Conservation (phyloP, 2,113 vertebrate genomes). For the Tupaia chinensis region DNA sequence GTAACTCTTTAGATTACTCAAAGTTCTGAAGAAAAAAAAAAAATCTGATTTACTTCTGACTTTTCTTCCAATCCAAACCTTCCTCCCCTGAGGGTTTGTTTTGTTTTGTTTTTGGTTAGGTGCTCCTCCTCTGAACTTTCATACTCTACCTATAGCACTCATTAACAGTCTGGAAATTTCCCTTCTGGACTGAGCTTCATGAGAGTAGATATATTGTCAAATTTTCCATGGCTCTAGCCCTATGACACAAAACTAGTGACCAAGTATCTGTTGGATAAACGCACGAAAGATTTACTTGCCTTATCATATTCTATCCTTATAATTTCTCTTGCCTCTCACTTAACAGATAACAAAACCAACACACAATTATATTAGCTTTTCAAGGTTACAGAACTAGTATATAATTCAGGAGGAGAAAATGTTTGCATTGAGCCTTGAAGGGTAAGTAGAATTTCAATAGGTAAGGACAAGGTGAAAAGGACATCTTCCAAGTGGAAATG, state of each 20-base stretch:
- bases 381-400: neutral
- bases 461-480: neutral
- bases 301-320: conserved; percentile 19
- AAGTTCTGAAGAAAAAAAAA: neutral
- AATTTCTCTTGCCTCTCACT: neutral
- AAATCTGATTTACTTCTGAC: conserved; percentile 9
- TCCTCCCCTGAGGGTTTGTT: neutral
- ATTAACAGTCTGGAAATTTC: neutral
- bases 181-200: neutral
- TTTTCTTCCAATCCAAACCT: neutral
- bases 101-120: neutral
- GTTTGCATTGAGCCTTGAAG: conserved; percentile 12
- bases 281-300: neutral
- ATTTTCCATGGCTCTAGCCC: neutral
- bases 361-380: conserved; percentile 1
- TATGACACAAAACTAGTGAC: neutral
- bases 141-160: neutral
- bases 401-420: neutral
- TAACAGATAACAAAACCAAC: conserved; percentile 24
- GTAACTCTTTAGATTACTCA: neutral
- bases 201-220: neutral
- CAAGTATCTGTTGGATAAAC: neutral
- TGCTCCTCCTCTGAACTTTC: neutral
- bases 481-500: neutral
- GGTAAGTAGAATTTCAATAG: conserved; percentile 6